Base-by-base conservation (phyloP, 2,797 vertebrate genomes). In the Odontamblyopus lacepedii region DNA sequence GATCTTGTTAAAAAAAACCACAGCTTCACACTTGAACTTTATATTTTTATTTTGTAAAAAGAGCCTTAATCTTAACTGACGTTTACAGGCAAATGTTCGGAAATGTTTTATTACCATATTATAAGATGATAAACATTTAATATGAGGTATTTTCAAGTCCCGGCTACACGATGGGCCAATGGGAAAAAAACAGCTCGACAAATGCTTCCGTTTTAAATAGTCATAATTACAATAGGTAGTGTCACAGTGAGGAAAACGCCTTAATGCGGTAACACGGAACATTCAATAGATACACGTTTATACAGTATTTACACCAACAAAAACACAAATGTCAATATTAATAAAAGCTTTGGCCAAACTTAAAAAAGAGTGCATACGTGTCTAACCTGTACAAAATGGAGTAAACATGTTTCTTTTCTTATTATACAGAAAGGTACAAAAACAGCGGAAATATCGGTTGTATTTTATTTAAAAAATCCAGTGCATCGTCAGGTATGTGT, bases 221-320 rank as follows among this genome's bases (percentile, higher is more conserved):
- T 75, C 71, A 80, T 76, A 74, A 76, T 72, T 81, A 74, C 79
- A 72, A 81, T 81, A 93, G 91, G 92, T 93, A 92, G 92, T 88
- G 91, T 94, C 93, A 93, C 93, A 93, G 92, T 91, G 92, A 92
- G 82, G 88, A 93, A 93, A 92, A 94, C 91, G 89, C 87, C 91
- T 89, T 94, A 93, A 93, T 93, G 44, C 44, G 92, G 80, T 88
- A 23, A 94, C 91, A 94, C 79, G 32, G 78, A 89, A 94, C 93
- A 93, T 91, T 93, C 90, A 94, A 93, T 89, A 93, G 89, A 93
- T 91, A 91, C 79, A 91, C 82, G 81, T 91, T 92, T 93, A 57
- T 93, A 94, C 93, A 94, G 0, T 88, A 93, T 94, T 80, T 93
- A 94, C 93, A 80, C 69, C 85, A 80, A 78, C 87, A 72, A 70